Conservation (phyloP, 2,888 invertebrate genomes). For the Aplocera efformata region DNA sequence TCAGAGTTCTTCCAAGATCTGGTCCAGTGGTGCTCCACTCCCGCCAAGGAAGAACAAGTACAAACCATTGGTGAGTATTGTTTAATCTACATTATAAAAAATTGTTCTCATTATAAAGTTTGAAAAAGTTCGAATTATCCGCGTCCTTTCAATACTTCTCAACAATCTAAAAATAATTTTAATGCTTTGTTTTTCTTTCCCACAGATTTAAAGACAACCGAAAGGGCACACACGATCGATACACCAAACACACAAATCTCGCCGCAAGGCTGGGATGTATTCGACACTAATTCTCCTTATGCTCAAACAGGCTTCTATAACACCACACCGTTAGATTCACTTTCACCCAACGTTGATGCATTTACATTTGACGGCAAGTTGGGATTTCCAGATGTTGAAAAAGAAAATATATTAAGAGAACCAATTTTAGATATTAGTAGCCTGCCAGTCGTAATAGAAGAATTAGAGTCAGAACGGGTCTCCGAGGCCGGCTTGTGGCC, state of each 20-base stretch:
- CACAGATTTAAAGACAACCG: conserved; percentile 59
- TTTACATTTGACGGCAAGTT: conserved; percentile 44
- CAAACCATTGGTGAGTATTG: conserved; percentile 68
- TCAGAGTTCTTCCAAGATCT: conserved; percentile 87
- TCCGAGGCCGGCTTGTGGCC: conserved; percentile 49
- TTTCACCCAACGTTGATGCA: conserved; percentile 53
- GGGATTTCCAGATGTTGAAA: conserved; percentile 31
- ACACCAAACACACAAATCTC: conserved; percentile 69
- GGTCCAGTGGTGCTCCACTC: conserved; percentile 80
- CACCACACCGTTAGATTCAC: conserved; percentile 47
- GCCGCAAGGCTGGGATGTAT: conserved; percentile 65
- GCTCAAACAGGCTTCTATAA: conserved; percentile 55
- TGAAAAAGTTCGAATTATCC: too few relatives aligned
- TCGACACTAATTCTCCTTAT: conserved; percentile 61
- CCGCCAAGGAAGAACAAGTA: conserved; percentile 72
- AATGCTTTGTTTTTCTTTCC: conserved; percentile 21
- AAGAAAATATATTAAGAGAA: conserved; percentile 48
- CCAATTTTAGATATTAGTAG: conserved; percentile 60
- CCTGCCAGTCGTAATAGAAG: conserved; percentile 64
- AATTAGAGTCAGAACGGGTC: conserved; percentile 50
- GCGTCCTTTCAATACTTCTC: too few relatives aligned
- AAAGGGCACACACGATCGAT: conserved; percentile 66
- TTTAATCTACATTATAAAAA: too few relatives aligned
- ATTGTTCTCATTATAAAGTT: too few relatives aligned
- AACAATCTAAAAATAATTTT: neutral